Evolutionary conservation across 1,140 invertebrate genomes (phyloP).

Genomic region (Coboldia fuscipes): DNA sequence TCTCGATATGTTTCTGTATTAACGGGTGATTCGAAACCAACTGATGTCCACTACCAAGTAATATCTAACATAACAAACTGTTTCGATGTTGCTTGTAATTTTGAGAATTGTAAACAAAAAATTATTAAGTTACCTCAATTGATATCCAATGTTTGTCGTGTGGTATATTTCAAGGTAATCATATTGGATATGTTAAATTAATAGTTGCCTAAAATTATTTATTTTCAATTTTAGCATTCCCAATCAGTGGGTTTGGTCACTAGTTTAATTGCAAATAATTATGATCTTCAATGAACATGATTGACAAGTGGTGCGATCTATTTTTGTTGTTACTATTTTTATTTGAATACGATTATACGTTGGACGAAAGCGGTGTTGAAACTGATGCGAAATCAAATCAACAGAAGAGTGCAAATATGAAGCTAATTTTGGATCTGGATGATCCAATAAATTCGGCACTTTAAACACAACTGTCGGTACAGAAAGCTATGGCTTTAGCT

Average conservation of each 20-base stretch:
- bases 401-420: no score
- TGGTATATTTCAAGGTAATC: constrained; percentile 73
- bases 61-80: constrained; percentile 80
- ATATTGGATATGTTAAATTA: no score
- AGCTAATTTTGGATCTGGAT: no score
- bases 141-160: constrained; percentile 70
- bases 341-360: constrained; percentile 93
- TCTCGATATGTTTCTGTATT: constrained; percentile 79
- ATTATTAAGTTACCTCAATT: constrained; percentile 72
- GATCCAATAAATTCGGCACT: no score
- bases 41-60: constrained; percentile 76
- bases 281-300: constrained; percentile 69
- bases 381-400: constrained; percentile 63
- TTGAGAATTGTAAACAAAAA: constrained; percentile 71
- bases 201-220: no score
- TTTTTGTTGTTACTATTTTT: constrained; percentile 83
- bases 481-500: constrained; percentile 60
- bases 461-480: constrained; percentile 69
- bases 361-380: constrained; percentile 90
- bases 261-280: constrained; percentile 22
- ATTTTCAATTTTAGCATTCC: constrained; percentile 10
- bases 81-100: constrained; percentile 86
- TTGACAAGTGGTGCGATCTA: constrained; percentile 77
- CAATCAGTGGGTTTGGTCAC: constrained; percentile 19
- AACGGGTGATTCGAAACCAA: constrained; percentile 49